Base-by-base conservation (phyloP, 1,140 invertebrate species). In the Drosophila willistoni region DNA sequence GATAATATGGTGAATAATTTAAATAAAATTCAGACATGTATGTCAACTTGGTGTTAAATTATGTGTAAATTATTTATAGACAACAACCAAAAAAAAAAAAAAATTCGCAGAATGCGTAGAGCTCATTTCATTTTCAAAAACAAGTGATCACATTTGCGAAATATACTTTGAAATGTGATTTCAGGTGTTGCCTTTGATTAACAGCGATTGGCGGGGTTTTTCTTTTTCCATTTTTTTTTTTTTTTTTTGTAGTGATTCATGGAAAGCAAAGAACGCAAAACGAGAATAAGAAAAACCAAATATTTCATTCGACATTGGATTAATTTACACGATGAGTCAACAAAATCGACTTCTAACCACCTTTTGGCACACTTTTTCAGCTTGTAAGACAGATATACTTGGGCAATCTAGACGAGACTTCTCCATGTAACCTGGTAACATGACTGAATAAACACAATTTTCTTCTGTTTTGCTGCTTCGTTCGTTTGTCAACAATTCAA, bases 391-490 rank as follows among this genome's bases (percentile, higher is more conserved):
- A 39, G 14, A 59, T 12, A 36, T 14, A 59, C 14, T 59, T 36
- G 33, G 34, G 14, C 56, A 59, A 59, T 59, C 33, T 14, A 59
- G 56, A 42, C 36, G 66, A 42, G 36, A 66, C 44, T 54, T 56
- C 51, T 47, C 56, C 56, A 68, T 70, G 64, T 81, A 73, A 79
- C 64, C 79, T 78, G 44, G 83, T 75, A 87, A 89, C 77, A 80
- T 89, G 83, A 87, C 84, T 87, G 84, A 87, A 84, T 87, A 87
- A 87, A 87, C 84, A 87, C 83, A 87, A 87, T 87, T 87, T 87
- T 75, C 79, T 70, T 73, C 69, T 79, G 72, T 87, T 87, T 89
- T 83, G 84, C 84, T 76, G 83, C 64, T 79, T 77, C 56, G 68
- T 68, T 73, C 65, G 42, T 34, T 73, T 87, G 83, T 87, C 79